phyloP scores from a whole-genome alignment of 2,888 invertebrate genomes.

The Diloba caeruleocephala region DNA sequence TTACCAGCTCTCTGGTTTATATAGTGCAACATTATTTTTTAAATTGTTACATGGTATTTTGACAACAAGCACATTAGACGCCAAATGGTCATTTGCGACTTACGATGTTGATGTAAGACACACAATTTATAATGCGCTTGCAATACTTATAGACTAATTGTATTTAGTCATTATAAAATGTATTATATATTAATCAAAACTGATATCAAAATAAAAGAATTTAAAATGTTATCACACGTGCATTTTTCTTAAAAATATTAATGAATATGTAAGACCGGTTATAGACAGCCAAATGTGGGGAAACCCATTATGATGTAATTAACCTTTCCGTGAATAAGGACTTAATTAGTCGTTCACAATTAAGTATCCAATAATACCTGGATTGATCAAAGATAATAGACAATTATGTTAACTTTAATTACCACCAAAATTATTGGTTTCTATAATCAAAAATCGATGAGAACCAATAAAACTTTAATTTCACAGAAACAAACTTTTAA shows the following conservation, averaged over 20 bases:
- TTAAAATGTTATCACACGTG: conserved; percentile 10
- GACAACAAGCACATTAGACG: too few species aligned
- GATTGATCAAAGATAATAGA: conserved; percentile 27
- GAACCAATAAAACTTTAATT: conserved; percentile 7
- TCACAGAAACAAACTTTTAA: conserved; percentile 60
- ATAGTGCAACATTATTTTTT: too few species aligned
- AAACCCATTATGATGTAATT: conserved; percentile 22
- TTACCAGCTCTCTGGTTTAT: too few species aligned
- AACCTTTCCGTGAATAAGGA: conserved; percentile 26
- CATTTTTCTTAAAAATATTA: conserved; percentile 3
- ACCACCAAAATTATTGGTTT: conserved; percentile 3
- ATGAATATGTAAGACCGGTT: conserved; percentile 23
- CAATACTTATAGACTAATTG: too few species aligned
- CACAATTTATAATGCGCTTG: too few species aligned
- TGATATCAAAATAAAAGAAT: too few species aligned
- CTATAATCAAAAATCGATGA: conserved; percentile 4
- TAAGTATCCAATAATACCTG: conserved; percentile 34
- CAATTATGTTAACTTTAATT: conserved; percentile 15
- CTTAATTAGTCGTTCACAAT: conserved; percentile 38
- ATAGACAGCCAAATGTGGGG: conserved; percentile 8
- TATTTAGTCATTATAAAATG: too few species aligned
- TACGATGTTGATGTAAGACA: too few species aligned
- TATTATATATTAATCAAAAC: too few species aligned
- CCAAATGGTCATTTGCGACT: too few species aligned
- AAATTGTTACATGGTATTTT: too few species aligned